Conservation (phyloP, 2,888 invertebrate species). For the Heliconius charithonia region DNA sequence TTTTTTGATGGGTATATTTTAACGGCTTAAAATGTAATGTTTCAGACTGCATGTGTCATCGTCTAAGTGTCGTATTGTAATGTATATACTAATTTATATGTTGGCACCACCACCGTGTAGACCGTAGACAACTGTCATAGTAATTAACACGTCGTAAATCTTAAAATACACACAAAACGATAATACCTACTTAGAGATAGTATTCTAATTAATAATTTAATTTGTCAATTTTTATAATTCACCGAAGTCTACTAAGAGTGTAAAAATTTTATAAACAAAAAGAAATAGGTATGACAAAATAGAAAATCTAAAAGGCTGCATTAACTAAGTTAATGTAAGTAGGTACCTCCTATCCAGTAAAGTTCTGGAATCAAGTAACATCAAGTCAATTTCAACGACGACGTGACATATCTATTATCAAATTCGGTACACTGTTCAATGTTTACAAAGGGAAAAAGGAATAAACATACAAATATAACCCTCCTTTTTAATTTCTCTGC, state of each 20-base stretch:
- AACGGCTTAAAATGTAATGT: not conserved
- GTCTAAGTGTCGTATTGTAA: not conserved
- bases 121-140: not conserved
- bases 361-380: no score
- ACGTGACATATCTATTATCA: no score
- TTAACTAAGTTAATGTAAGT: no score
- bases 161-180: not conserved
- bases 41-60: conserved; percentile 12
- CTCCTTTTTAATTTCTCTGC: no score
- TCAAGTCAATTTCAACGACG: no score
- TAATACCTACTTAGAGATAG: conserved; percentile 9
- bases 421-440: no score
- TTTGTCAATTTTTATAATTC: not conserved
- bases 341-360: no score
- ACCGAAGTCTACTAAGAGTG: not conserved
- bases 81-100: not conserved
- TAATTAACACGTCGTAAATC: conserved; percentile 9
- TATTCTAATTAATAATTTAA: not conserved
- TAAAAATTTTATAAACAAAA: not conserved
- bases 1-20: no score
- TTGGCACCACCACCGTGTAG: not conserved
- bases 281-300: no score
- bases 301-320: no score
- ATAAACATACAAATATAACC: not conserved
- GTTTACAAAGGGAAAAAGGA: no score